Conservation (phyloP, 1,140 invertebrate species). For the Epicauta chinensis region DNA sequence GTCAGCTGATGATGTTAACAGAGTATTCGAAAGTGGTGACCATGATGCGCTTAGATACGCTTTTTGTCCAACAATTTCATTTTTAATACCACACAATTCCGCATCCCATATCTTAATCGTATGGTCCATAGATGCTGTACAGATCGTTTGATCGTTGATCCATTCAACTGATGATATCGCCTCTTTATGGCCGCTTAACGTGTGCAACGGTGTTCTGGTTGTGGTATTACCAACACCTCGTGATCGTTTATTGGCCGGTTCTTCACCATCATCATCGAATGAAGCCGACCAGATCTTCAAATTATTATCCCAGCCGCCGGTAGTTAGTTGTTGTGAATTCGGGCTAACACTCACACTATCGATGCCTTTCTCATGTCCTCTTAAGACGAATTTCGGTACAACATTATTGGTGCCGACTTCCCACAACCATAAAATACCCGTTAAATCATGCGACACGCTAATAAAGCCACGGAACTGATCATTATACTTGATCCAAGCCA, state of each 20-base stretch:
- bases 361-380: slow-evolving; percentile 83
- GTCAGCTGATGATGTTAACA: slow-evolving; percentile 87
- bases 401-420: slow-evolving; percentile 69
- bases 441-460: slow-evolving; percentile 88
- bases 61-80: slow-evolving; percentile 81
- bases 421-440: slow-evolving; percentile 87
- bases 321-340: slow-evolving; percentile 62
- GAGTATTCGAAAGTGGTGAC: slow-evolving; percentile 64
- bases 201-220: slow-evolving; percentile 73
- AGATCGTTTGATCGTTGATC: slow-evolving; percentile 66
- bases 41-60: slow-evolving; percentile 84
- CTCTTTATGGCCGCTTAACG: slow-evolving; percentile 89
- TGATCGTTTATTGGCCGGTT: slow-evolving; percentile 46
- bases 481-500: slow-evolving; percentile 73
- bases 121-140: slow-evolving; percentile 92
- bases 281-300: slow-evolving; percentile 71
- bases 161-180: slow-evolving; percentile 79
- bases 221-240: slow-evolving; percentile 35
- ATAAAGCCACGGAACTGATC: slow-evolving; percentile 63
- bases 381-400: slow-evolving; percentile 72
- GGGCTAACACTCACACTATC: slow-evolving; percentile 74
- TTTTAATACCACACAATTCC: slow-evolving; percentile 66
- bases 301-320: slow-evolving; percentile 86
- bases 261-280: slow-evolving; percentile 41
- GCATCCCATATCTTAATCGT: slow-evolving; percentile 90